Percentiles rank a stretch among this genome's conserved stretches.
These are phyloP conservation scores for Folsomia manolachei DNA, from an alignment of 2,888 invertebrate species.

Conservation along the genomic window DNA sequence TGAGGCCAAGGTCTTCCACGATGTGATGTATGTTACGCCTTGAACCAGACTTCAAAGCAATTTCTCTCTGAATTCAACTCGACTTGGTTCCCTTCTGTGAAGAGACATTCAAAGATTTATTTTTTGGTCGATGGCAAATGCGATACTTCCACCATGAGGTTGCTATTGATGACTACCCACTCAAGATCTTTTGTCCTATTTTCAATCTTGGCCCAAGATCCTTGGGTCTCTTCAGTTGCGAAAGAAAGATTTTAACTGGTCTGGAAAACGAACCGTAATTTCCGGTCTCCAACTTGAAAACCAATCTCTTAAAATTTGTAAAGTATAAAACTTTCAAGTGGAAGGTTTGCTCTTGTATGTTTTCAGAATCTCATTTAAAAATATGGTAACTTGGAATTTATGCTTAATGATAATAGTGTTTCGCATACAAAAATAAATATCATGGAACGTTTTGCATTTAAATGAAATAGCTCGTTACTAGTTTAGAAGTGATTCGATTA, in stretches of 20 bases:
- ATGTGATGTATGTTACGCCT: no score
- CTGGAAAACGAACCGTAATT: conserved; percentile 33
- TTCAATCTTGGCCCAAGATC: no score
- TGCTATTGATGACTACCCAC: background rate
- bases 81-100: background rate
- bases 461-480: background rate
- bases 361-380: no score
- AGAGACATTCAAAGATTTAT: background rate
- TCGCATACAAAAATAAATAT: background rate
- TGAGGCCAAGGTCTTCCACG: background rate
- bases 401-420: no score
- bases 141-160: background rate
- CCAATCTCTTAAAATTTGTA: background rate
- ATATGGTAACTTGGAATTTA: no score
- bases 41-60: background rate
- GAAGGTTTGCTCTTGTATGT: background rate
- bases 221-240: background rate
- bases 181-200: background rate
- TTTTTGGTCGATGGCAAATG: background rate
- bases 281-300: conserved; percentile 20
- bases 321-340: background rate
- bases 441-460: background rate
- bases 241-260: background rate
- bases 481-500: background rate
- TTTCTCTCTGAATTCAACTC: no score